A percentile compares a stretch with the other conserved stretches of the same genome.
Evolutionary conservation across 2,888 invertebrate genomes (phyloP).

Genomic region (Perdita meconis): DNA sequence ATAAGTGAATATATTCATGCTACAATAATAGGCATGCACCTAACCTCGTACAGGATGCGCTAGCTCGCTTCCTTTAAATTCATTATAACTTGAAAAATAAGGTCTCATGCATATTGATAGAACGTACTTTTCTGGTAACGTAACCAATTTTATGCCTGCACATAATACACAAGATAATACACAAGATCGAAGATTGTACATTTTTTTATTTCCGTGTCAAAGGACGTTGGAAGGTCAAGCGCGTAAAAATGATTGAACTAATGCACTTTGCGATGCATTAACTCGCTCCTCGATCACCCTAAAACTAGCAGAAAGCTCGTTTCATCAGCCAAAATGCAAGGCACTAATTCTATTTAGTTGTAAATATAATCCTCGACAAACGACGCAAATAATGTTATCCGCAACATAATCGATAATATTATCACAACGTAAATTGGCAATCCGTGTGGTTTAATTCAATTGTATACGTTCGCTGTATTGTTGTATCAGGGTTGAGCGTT

Average conservation of each 20-base stretch:
- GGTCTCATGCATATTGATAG: background rate
- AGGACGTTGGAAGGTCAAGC: too few relatives aligned
- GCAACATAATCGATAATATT: constrained; percentile 36
- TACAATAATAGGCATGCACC: background rate
- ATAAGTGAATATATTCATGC: background rate
- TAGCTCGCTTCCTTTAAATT: background rate
- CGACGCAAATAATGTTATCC: constrained; percentile 23
- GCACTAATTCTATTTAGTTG: constrained; percentile 17
- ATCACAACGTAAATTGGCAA: constrained; percentile 34
- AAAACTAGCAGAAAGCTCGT: too few relatives aligned
- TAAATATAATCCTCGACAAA: constrained; percentile 13
- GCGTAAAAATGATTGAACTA: background rate
- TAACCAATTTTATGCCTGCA: background rate
- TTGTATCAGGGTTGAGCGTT: background rate
- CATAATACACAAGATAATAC: too few relatives aligned
- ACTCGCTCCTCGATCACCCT: background rate
- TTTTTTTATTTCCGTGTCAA: too few relatives aligned
- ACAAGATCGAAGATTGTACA: too few relatives aligned
- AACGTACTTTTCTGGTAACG: background rate
- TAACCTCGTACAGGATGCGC: background rate
- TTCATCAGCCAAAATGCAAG: constrained; percentile 5
- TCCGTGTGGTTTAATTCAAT: constrained; percentile 25
- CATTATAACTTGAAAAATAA: background rate
- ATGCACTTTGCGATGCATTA: background rate
- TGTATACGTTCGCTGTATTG: constrained; percentile 2